phyloP scores from a whole-genome alignment of 2,113 vertebrate genomes.

The Macquaria australasica region DNA sequence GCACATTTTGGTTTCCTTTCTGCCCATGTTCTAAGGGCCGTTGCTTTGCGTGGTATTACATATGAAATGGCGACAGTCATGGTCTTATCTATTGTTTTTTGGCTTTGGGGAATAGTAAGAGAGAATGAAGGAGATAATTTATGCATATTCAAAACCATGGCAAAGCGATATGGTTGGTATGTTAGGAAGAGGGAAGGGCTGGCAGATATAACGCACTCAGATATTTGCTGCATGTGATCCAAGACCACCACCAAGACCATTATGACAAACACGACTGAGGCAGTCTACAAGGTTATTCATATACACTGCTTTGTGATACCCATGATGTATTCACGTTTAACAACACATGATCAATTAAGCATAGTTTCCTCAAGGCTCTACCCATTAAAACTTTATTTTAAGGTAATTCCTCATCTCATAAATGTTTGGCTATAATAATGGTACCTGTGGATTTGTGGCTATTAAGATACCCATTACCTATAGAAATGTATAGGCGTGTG shows the following conservation, averaged over 20 bases:
- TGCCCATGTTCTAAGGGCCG: neutral
- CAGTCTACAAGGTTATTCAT: neutral
- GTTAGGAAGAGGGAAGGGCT: neutral
- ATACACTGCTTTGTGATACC: neutral
- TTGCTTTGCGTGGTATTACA: neutral
- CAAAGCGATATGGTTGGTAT: neutral
- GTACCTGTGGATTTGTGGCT: neutral
- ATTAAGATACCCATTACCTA: constrained; percentile 26
- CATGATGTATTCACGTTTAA: neutral
- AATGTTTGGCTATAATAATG: neutral
- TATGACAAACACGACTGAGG: neutral
- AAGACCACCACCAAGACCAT: neutral
- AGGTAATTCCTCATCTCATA: neutral
- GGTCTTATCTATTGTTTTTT: constrained; percentile 6
- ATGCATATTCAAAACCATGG: neutral
- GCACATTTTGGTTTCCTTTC: neutral
- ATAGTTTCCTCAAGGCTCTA: neutral
- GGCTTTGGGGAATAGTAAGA: neutral
- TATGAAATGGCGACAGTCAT: neutral
- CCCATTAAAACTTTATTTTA: neutral
- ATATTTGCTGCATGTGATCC: neutral
- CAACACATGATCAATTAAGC: neutral
- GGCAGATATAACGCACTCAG: neutral
- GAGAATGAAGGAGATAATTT: neutral
- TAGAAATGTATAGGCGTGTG: constrained; percentile 6